Percentiles rank a stretch among this genome's conserved stretches.
Evolutionary conservation across 2,888 invertebrate species (phyloP).

Genomic region (Achlya flavicornis): DNA sequence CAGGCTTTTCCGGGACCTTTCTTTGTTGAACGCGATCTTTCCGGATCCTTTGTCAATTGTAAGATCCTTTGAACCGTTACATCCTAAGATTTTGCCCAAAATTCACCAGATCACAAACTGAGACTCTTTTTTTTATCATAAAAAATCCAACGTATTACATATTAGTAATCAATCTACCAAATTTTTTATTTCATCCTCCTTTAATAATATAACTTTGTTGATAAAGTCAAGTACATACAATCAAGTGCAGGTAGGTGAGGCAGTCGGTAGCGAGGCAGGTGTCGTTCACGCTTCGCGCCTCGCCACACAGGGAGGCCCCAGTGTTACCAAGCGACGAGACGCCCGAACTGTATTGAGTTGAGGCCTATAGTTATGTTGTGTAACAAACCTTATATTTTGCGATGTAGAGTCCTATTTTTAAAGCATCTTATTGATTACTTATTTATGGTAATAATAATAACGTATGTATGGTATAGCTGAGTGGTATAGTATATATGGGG

Average conservation of each 20-base stretch:
- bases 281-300: conserved; percentile 57
- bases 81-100: conserved; percentile 24
- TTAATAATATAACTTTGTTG: neutral
- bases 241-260: too few species aligned
- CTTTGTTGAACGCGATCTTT: conserved; percentile 59
- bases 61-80: conserved; percentile 46
- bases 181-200: neutral
- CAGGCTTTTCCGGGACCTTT: conserved; percentile 52
- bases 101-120: neutral
- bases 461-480: too few species aligned
- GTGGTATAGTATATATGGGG: too few species aligned
- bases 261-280: conserved; percentile 37
- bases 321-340: too few species aligned
- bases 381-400: too few species aligned
- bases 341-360: too few species aligned
- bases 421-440: too few species aligned
- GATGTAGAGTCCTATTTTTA: too few species aligned
- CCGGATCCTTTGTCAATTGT: conserved; percentile 48
- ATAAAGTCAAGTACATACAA: too few species aligned
- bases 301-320: conserved; percentile 14
- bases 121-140: neutral
- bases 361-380: too few species aligned
- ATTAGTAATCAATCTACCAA: neutral
- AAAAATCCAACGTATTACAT: too few species aligned
- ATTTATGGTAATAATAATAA: too few species aligned